Percentiles rank a stretch among this genome's conserved stretches.
Evolutionary conservation across 2,797 vertebrate genomes (phyloP).

Genomic region (Cynopterus sphinx): DNA sequence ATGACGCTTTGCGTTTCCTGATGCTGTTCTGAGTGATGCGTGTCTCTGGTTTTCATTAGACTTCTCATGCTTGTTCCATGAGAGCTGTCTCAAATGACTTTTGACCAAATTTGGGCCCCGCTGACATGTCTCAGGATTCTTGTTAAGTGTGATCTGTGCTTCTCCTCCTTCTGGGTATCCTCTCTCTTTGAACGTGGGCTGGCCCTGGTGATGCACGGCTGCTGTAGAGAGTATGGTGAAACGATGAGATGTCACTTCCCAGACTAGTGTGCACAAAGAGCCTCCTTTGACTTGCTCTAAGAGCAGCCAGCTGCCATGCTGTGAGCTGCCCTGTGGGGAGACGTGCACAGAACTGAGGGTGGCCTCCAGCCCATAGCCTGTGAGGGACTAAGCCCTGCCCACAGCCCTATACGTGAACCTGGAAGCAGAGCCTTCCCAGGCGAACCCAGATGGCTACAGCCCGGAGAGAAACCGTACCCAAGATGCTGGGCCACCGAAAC

Average conservation of each 20-base stretch:
- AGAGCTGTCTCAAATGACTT: neutral
- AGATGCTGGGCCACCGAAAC: neutral
- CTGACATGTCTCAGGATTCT: neutral
- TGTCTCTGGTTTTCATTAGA: neutral
- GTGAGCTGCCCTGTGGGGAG: neutral
- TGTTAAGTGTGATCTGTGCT: neutral
- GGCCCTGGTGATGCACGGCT: neutral
- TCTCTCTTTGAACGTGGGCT: neutral
- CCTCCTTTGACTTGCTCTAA: neutral
- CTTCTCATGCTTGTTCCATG: neutral
- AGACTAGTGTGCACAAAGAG: neutral
- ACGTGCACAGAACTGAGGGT: neutral
- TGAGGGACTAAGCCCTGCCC: neutral
- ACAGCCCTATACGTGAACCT: neutral
- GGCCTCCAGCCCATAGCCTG: neutral
- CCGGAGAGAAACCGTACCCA: neutral
- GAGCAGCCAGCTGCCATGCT: neutral
- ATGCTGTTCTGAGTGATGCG: neutral
- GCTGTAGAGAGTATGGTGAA: neutral
- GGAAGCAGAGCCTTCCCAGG: neutral
- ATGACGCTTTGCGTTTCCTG: neutral
- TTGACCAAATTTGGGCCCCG: constrained; percentile 8
- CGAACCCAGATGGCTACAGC: neutral
- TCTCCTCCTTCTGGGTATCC: neutral
- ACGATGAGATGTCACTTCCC: neutral